Evolutionary conservation across 2,113 vertebrate genomes (phyloP).

Genomic region (Trochalopteron elliotii): DNA sequence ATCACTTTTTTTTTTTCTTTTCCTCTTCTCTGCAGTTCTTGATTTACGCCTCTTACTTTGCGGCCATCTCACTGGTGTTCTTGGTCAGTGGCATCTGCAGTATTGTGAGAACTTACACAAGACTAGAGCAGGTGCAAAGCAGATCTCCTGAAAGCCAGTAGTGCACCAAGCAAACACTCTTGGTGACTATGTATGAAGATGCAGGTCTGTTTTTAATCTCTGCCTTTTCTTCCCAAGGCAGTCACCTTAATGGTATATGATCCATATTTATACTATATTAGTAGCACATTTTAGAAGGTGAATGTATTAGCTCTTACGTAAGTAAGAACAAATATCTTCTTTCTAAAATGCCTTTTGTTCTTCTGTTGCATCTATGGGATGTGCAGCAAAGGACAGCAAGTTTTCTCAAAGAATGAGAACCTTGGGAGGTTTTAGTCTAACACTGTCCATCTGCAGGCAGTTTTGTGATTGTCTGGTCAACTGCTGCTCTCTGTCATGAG

Average conservation of each 20-base stretch:
- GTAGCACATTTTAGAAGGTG: constrained; percentile 47
- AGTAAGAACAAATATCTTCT: constrained; percentile 53
- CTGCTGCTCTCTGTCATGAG: not conserved
- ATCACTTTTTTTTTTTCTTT: not conserved
- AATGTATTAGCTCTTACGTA: constrained; percentile 24
- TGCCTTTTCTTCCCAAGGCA: constrained; percentile 53
- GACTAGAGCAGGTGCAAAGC: constrained; percentile 14
- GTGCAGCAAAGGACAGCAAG: not conserved
- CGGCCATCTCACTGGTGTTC: constrained; percentile 84
- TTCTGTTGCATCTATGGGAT: not conserved
- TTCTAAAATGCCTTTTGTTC: constrained; percentile 54
- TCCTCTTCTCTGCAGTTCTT: constrained; percentile 80
- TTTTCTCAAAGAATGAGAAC: not conserved
- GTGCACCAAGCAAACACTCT: not conserved
- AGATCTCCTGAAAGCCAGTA: constrained; percentile 42
- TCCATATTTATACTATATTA: constrained; percentile 53
- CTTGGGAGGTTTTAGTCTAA: not conserved
- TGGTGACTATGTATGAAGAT: not conserved
- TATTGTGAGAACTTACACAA: constrained; percentile 64
- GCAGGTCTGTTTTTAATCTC: constrained; percentile 52
- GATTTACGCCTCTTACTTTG: constrained; percentile 91
- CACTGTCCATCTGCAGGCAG: not conserved
- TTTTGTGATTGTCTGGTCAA: not conserved
- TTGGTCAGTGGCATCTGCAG: constrained; percentile 79
- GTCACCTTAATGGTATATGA: not conserved